Conservation (phyloP, 2,797 vertebrate genomes). For the Centropyge bicolor region DNA sequence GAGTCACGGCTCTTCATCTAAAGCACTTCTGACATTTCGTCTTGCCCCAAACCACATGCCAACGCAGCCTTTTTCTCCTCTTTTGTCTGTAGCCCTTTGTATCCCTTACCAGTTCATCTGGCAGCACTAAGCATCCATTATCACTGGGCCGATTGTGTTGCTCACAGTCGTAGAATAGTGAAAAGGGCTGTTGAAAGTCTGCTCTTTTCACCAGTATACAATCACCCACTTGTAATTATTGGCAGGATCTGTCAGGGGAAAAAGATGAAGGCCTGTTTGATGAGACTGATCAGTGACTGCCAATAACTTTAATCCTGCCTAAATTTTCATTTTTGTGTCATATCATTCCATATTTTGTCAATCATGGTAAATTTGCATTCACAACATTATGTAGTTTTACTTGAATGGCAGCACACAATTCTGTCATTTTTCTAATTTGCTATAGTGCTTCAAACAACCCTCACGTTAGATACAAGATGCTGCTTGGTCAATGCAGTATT, state of each 20-base stretch:
- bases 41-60: slow-evolving; percentile 47
- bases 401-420: neutral
- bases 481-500: slow-evolving; percentile 31
- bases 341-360: neutral
- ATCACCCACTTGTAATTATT: slow-evolving; percentile 45
- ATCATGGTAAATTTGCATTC: neutral
- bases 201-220: slow-evolving; percentile 30
- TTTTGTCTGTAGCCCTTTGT: slow-evolving; percentile 42
- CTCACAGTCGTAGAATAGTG: slow-evolving; percentile 28
- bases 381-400: neutral
- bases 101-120: slow-evolving; percentile 45
- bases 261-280: slow-evolving; percentile 29
- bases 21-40: slow-evolving; percentile 62
- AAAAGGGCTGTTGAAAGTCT: slow-evolving; percentile 53
- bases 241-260: slow-evolving; percentile 23
- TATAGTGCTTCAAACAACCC: slow-evolving; percentile 11
- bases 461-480: slow-evolving; percentile 5
- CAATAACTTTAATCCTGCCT: slow-evolving; percentile 17
- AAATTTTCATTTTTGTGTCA: slow-evolving; percentile 1
- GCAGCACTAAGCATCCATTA: slow-evolving; percentile 45
- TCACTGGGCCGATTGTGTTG: slow-evolving; percentile 41
- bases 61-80: slow-evolving; percentile 31
- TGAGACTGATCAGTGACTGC: slow-evolving; percentile 26
- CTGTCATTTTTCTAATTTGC: slow-evolving; percentile 4
- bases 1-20: slow-evolving; percentile 60